phyloP scores from a whole-genome alignment of 53 echinoderm and acorn worm species.

The Zoroaster sp. region DNA sequence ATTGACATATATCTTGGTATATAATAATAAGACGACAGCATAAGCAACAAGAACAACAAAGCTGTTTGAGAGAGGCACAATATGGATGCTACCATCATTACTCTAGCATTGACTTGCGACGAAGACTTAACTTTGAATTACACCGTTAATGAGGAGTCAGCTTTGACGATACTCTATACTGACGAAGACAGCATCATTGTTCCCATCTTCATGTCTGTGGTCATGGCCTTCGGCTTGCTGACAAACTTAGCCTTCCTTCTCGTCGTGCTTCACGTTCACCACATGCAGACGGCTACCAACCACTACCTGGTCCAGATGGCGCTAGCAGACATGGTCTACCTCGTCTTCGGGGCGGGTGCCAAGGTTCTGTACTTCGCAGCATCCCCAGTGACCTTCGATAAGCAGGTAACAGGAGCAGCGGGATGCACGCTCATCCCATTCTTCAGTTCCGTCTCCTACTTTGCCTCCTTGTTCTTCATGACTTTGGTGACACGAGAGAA shows the following conservation, averaged over 20 bases:
- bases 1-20: too few relatives aligned
- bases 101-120: background rate
- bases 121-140: background rate
- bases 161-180: slow-evolving; percentile 26
- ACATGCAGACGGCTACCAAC: slow-evolving; percentile 91
- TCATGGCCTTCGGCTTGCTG: slow-evolving; percentile 56
- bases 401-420: slow-evolving; percentile 38
- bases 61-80: too few relatives aligned
- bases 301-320: slow-evolving; percentile 85
- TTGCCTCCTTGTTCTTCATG: slow-evolving; percentile 67
- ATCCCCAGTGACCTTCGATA: slow-evolving; percentile 64
- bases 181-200: slow-evolving; percentile 52
- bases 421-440: slow-evolving; percentile 65
- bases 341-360: slow-evolving; percentile 64
- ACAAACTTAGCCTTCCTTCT: slow-evolving; percentile 67
- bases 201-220: slow-evolving; percentile 66
- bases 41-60: too few relatives aligned
- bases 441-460: slow-evolving; percentile 59
- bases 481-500: slow-evolving; percentile 79
- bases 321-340: slow-evolving; percentile 67
- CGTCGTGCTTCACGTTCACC: slow-evolving; percentile 66
- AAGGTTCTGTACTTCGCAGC: slow-evolving; percentile 60
- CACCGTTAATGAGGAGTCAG: background rate
- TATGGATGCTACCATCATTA: background rate
- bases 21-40: too few relatives aligned